phyloP scores from a whole-genome alignment of 2,797 vertebrate species.

The Hippopotamyrus pictus region DNA sequence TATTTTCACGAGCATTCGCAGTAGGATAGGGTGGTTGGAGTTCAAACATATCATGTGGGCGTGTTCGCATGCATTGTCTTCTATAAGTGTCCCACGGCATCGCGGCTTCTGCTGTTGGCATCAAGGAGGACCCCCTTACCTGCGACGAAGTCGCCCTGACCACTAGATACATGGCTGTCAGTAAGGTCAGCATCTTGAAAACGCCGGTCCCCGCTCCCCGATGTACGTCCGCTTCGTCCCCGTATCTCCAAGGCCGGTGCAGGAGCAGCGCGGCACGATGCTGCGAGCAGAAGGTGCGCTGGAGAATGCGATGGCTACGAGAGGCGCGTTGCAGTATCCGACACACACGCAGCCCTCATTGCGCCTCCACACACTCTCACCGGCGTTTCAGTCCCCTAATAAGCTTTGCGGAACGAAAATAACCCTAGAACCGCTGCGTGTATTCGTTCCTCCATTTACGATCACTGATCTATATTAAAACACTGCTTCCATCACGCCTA shows the following conservation, averaged over 20 bases:
- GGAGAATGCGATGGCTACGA: slow-evolving; percentile 3
- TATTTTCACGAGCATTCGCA: too few species aligned
- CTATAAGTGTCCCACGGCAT: background rate
- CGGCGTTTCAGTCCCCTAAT: slow-evolving; percentile 28
- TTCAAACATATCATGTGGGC: slow-evolving; percentile 1
- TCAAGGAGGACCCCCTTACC: slow-evolving; percentile 53
- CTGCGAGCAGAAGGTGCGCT: slow-evolving; percentile 18
- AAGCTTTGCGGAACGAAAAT: slow-evolving; percentile 39
- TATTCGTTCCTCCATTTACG: slow-evolving; percentile 31
- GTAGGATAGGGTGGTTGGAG: background rate
- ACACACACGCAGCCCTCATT: background rate
- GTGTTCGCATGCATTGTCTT: slow-evolving; percentile 4
- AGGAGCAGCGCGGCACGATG: background rate
- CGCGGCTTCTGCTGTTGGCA: background rate
- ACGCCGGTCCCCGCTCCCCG: background rate
- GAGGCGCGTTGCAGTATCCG: background rate
- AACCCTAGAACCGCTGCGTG: slow-evolving; percentile 17
- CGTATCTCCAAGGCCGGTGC: slow-evolving; percentile 16
- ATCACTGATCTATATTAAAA: slow-evolving; percentile 16
- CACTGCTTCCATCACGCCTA: background rate
- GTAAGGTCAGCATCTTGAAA: slow-evolving; percentile 59
- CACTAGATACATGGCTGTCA: slow-evolving; percentile 68
- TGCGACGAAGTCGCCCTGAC: slow-evolving; percentile 55
- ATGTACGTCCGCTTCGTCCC: slow-evolving; percentile 20
- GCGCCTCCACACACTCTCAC: background rate